Conservation (phyloP, 2,113 vertebrate species). For the Etia nguti region DNA sequence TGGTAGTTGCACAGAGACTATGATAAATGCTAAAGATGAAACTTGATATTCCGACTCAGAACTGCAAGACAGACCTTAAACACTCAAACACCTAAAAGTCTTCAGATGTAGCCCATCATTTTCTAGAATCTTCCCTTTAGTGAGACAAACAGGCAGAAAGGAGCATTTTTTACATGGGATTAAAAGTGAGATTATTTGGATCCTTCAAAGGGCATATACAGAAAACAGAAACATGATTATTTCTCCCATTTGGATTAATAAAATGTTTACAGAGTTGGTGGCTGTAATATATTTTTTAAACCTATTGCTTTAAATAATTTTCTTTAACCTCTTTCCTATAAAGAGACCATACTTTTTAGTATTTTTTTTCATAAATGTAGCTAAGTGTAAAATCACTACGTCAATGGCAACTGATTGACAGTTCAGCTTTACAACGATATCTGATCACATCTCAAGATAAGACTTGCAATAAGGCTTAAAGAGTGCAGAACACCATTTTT, state of each 20-base stretch:
- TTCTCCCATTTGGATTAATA: not conserved
- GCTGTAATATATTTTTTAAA: not conserved
- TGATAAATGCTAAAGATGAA: constrained; percentile 24
- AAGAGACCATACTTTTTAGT: not conserved
- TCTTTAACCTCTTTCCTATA: not conserved
- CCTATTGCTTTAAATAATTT: not conserved
- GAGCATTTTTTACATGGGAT: not conserved
- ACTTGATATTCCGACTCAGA: constrained; percentile 29
- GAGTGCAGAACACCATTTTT: not conserved
- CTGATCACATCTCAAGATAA: not conserved
- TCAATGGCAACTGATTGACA: not conserved
- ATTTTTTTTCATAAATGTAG: not conserved
- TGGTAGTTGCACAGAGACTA: not conserved
- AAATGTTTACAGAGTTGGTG: not conserved
- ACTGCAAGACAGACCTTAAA: not conserved
- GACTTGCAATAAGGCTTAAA: not conserved
- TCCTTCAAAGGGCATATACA: not conserved
- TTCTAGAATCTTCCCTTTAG: not conserved
- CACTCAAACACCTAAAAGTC: not conserved
- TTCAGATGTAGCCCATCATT: not conserved
- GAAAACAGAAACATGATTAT: not conserved
- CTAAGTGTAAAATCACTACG: not conserved
- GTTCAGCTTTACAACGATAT: not conserved
- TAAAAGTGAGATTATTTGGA: not conserved
- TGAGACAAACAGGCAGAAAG: not conserved